phyloP scores from a whole-genome alignment of 2,113 vertebrate species.

The Edolisoma coerulescens region DNA sequence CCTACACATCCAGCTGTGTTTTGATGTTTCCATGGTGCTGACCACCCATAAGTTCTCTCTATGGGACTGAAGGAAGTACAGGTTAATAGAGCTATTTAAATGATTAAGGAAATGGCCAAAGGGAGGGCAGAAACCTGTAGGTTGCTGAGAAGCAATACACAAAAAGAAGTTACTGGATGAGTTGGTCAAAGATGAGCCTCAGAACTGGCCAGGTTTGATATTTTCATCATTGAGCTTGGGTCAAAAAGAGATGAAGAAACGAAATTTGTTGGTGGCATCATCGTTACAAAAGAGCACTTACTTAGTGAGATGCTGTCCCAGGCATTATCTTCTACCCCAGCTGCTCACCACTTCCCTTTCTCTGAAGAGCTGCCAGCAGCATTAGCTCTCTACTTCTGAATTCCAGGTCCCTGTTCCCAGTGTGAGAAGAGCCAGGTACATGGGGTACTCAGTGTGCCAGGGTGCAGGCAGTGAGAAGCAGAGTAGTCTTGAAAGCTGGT shows the following conservation, averaged over 20 bases:
- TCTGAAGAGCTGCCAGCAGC: not conserved
- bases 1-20: not conserved
- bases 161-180: not conserved
- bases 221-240: not conserved
- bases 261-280: not conserved
- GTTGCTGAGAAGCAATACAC: not conserved
- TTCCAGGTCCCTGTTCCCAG: not conserved
- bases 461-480: not conserved
- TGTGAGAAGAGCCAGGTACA: not conserved
- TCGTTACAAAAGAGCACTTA: not conserved
- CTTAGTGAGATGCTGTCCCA: not conserved
- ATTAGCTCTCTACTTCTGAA: not conserved
- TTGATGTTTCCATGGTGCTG: not conserved
- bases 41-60: not conserved
- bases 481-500: not conserved
- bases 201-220: not conserved
- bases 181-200: not conserved
- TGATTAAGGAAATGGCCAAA: not conserved
- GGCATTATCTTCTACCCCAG: not conserved
- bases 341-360: not conserved
- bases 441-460: fast-evolving
- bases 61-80: not conserved
- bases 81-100: not conserved
- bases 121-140: not conserved
- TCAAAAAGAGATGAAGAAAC: not conserved